Conservation (phyloP, 2,113 vertebrate genomes). For the Mormyrus iriodes region DNA sequence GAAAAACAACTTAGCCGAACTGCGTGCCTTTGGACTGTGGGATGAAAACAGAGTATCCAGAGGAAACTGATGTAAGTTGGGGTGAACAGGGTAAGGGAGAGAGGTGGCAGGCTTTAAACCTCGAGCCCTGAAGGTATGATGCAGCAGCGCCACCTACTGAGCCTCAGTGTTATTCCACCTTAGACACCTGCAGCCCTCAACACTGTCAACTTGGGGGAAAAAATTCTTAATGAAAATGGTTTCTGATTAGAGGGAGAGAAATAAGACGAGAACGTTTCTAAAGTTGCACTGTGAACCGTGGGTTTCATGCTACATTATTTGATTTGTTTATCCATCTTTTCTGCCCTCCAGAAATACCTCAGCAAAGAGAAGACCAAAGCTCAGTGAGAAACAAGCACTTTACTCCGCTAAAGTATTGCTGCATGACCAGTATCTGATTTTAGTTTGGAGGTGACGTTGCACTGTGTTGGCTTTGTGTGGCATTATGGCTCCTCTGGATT, state of each 20-base stretch:
- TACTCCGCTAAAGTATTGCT: neutral
- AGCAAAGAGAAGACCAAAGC: conserved; percentile 52
- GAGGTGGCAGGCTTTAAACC: neutral
- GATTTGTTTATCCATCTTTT: neutral
- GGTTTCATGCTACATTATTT: neutral
- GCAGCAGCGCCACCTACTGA: neutral
- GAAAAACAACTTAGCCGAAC: neutral
- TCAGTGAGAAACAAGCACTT: conserved; percentile 39
- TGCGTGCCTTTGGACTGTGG: neutral
- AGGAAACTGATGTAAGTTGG: neutral
- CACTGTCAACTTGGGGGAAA: neutral
- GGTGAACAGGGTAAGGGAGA: neutral
- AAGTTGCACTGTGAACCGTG: neutral
- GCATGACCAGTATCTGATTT: neutral
- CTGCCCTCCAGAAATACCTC: conserved; percentile 55
- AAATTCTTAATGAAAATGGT: neutral
- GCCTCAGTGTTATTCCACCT: neutral
- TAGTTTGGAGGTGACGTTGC: neutral
- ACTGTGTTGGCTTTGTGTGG: neutral
- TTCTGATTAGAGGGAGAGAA: neutral
- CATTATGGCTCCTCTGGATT: neutral
- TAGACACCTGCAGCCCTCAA: neutral
- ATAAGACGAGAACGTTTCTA: neutral
- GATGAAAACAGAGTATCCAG: neutral
- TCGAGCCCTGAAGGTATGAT: neutral